Percentiles rank a stretch among this genome's conserved stretches.
phyloP scores from a whole-genome alignment of 2,797 vertebrate species.

The Rhinatrema bivittatum region DNA sequence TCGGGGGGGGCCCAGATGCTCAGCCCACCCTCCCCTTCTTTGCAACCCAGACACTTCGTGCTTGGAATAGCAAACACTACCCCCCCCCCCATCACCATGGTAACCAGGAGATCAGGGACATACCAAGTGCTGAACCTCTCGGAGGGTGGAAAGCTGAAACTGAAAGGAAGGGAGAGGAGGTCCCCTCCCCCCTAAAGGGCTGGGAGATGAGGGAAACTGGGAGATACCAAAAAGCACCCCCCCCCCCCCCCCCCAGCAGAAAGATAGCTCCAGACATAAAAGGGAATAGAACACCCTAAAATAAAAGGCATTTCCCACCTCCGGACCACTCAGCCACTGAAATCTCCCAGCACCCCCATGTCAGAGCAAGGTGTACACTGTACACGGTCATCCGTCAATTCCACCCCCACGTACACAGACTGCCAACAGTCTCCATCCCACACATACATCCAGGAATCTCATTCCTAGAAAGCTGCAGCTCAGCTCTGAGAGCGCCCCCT shows the following conservation, averaged over 20 bases:
- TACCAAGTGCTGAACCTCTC: too few relatives aligned
- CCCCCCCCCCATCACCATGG: conserved; percentile 55
- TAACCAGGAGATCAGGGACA: conserved; percentile 56
- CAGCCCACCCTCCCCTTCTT: conserved; percentile 17
- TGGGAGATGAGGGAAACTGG: background rate
- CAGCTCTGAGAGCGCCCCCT: too few relatives aligned
- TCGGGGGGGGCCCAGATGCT: background rate
- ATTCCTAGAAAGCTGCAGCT: too few relatives aligned
- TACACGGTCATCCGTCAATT: too few relatives aligned
- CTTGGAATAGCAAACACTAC: conserved; percentile 65
- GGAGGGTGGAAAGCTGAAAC: conserved; percentile 14
- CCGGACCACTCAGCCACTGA: too few relatives aligned
- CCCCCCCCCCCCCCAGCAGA: background rate
- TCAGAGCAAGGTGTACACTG: too few relatives aligned
- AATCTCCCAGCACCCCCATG: too few relatives aligned
- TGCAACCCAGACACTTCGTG: conserved; percentile 63
- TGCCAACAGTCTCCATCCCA: too few relatives aligned
- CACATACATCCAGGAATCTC: too few relatives aligned
- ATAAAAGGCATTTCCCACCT: too few relatives aligned
- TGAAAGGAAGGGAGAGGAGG: conserved; percentile 8
- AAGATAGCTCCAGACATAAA: conserved; percentile 23
- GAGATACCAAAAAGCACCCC: conserved; percentile 7
- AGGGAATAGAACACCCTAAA: too few relatives aligned
- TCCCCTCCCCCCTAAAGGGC: conserved; percentile 7
- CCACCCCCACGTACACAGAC: too few relatives aligned